phyloP scores from a whole-genome alignment of 2,113 vertebrate species.

The Zosterops borbonicus region DNA sequence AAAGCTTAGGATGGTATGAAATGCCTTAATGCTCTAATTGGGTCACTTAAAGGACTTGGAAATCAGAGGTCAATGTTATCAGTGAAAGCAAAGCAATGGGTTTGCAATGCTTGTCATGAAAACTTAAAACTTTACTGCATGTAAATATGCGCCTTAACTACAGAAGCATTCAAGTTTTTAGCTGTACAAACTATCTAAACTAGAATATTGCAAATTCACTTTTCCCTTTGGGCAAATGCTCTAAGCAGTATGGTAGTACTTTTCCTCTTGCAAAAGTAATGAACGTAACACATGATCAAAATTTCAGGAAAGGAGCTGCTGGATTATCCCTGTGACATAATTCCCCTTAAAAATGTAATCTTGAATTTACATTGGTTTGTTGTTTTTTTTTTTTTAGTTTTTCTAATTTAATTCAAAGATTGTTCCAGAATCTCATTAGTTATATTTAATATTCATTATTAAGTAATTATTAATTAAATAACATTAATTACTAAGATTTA shows the following conservation, averaged over 20 bases:
- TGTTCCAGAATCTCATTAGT: neutral
- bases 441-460: neutral
- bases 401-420: neutral
- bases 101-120: neutral
- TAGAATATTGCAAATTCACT: neutral
- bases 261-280: neutral
- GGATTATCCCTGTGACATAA: neutral
- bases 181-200: neutral
- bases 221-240: neutral
- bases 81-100: neutral
- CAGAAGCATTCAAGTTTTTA: neutral
- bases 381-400: neutral
- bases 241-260: neutral
- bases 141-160: neutral
- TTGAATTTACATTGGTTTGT: accelerated
- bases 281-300: neutral
- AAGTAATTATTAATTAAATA: neutral
- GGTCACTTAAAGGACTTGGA: neutral
- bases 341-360: neutral
- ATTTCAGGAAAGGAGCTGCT: neutral
- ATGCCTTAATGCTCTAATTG: neutral
- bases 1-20: neutral
- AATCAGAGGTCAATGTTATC: neutral
- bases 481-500: neutral
- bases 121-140: neutral